A percentile compares a stretch with the other conserved stretches of the same genome.
phyloP scores from a whole-genome alignment of 1,140 invertebrate species.

The Paracyclopina nana region DNA sequence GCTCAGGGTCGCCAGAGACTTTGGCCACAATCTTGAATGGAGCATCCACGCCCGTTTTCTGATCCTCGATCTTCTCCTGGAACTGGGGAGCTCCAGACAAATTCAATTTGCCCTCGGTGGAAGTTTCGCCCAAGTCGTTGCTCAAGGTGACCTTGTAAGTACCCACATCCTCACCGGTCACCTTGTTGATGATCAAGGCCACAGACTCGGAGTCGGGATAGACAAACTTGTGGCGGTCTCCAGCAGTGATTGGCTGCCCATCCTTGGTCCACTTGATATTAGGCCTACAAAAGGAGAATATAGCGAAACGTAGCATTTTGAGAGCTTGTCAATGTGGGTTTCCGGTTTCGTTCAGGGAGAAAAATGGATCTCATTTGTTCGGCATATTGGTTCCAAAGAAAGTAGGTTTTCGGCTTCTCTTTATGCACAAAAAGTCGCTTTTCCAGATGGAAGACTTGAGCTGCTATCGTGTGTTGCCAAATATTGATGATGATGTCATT shows the following conservation, averaged over 20 bases:
- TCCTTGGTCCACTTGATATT: constrained; percentile 40
- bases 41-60: constrained; percentile 12
- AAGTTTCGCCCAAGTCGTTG: constrained; percentile 70
- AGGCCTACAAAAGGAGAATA: too few species aligned
- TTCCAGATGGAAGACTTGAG: not conserved
- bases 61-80: constrained; percentile 14
- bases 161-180: constrained; percentile 57
- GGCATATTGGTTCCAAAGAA: not conserved
- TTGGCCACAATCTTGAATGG: constrained; percentile 17
- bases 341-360: not conserved
- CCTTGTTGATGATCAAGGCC: constrained; percentile 72
- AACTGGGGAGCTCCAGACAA: constrained; percentile 38
- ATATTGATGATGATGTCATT: too few species aligned
- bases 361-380: not conserved
- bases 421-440: not conserved
- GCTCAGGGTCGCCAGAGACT: constrained; percentile 7
- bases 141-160: constrained; percentile 58
- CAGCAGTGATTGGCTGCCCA: constrained; percentile 53
- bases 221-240: constrained; percentile 59
- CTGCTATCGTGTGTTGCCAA: constrained; percentile 54
- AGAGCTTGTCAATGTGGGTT: not conserved
- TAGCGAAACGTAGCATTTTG: too few species aligned
- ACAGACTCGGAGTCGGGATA: constrained; percentile 82
- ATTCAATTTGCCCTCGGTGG: constrained; percentile 45
- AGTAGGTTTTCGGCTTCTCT: not conserved